Evolutionary conservation across 1,140 invertebrate genomes (phyloP), one percentile per base, ranked within the genome.

Genomic region (Zaprionus tsacasi): DNA sequence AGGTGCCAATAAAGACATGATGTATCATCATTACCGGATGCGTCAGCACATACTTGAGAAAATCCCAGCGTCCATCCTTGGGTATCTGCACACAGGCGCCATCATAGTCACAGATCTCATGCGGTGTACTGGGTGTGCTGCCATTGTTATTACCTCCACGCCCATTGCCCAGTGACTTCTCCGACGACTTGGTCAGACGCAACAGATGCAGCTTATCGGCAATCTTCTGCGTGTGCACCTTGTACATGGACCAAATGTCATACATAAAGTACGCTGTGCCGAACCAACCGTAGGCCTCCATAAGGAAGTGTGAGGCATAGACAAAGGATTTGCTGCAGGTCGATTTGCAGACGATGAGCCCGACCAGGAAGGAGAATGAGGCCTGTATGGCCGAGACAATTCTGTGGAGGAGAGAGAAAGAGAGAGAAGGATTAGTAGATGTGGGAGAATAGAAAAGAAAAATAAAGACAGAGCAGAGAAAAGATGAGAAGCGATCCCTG

Each of bases 201-300:
- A 92, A 63, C 61, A 91, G n/a, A 30, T 89, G 91, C 72, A 92
- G 58, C 61, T 92, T 92, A 57, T 93, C 92, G 60, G 91, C 82
- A 8, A 93, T 81, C 76, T 93, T 93, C 61, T 92, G 92, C 12
- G 91, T 93, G 77, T 94, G 93, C 25, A 95, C 95, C 90, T 94
- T 93, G 74, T 95, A 95, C 95, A 95, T 96, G 1, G 95, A 95
- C 95, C 95, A 96, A 56, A 95, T 95, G 90, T 96, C 96, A 80
- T 96, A 96, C 89, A 95, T 94, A 86, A 96, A 96, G 91, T 96
- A 96, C 1, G 96, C 95, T 35, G 96, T 94, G 5, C 95, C 96
- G 91, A 96, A 96, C 94, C 95, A 96, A 0, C 95, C 95, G 92
- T 96, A 96, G 0, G 94, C 94, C 85, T 96, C 95, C 17, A 95